Conservation (phyloP, 2,113 vertebrate genomes). For the Empidonax alnorum region DNA sequence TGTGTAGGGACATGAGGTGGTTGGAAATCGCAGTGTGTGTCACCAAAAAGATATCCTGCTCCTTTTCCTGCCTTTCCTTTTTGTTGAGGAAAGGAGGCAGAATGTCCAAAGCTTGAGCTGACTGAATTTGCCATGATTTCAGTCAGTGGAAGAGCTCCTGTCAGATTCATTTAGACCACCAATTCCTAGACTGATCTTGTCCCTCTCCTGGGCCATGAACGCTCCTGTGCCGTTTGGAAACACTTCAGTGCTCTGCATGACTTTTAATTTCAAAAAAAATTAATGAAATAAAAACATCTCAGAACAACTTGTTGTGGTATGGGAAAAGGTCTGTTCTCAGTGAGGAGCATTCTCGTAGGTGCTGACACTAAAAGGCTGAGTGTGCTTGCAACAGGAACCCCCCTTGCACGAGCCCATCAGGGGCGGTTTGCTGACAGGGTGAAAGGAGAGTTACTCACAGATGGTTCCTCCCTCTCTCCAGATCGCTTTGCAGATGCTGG, state of each 20-base stretch:
- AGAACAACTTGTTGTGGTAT: background rate
- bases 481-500: slow-evolving; percentile 90
- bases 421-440: background rate
- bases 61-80: background rate
- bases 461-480: background rate
- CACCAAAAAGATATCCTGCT: background rate
- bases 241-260: background rate
- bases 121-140: background rate
- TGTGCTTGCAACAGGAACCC: background rate
- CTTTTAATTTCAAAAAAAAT: background rate
- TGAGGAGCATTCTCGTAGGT: background rate
- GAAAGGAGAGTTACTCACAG: background rate
- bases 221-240: background rate
- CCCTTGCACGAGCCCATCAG: background rate
- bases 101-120: background rate
- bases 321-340: background rate
- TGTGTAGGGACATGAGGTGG: background rate
- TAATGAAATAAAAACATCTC: background rate
- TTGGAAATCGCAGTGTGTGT: background rate
- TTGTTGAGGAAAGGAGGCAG: background rate
- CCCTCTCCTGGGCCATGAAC: background rate
- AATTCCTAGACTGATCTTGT: background rate
- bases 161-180: background rate
- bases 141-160: background rate
- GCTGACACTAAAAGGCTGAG: background rate